A percentile compares a stretch with the other conserved stretches of the same genome.
These are phyloP conservation scores for Sakesphorus luctuosus DNA, from an alignment of 2,113 vertebrate species.

Conservation along the genomic window DNA sequence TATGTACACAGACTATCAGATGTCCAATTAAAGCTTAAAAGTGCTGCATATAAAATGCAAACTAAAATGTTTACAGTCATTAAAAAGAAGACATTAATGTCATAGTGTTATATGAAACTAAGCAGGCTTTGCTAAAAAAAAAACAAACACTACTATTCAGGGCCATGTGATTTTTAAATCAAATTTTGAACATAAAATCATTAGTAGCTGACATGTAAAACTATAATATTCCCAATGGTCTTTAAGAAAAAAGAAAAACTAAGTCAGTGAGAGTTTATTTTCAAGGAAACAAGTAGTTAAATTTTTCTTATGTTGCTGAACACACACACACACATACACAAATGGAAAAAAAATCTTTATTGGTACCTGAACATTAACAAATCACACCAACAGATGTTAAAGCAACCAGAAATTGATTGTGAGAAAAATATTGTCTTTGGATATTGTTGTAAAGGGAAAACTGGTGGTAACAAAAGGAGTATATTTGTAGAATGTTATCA, in stretches of 20 bases:
- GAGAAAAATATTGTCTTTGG: slow-evolving; percentile 24
- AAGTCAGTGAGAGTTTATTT: neutral
- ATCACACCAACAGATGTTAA: slow-evolving; percentile 10
- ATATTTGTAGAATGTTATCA: neutral
- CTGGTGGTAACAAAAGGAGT: neutral
- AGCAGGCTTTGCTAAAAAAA: slow-evolving; percentile 42
- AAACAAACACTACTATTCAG: slow-evolving; percentile 16
- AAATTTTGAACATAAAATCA: slow-evolving; percentile 22
- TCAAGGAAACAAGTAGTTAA: neutral
- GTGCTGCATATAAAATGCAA: slow-evolving; percentile 63
- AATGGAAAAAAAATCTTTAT: neutral
- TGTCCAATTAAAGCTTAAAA: slow-evolving; percentile 66
- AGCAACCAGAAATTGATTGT: neutral
- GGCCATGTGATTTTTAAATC: slow-evolving; percentile 39
- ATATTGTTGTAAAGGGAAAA: neutral
- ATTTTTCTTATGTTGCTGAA: neutral
- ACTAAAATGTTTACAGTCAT: slow-evolving; percentile 58
- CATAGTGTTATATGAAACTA: slow-evolving; percentile 24
- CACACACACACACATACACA: neutral
- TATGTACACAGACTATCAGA: slow-evolving; percentile 61
- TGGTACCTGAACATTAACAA: slow-evolving; percentile 14
- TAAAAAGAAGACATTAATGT: slow-evolving; percentile 68
- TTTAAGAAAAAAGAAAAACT: neutral
- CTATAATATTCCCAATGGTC: slow-evolving; percentile 30
- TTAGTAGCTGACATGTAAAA: slow-evolving; percentile 36